These are phyloP conservation scores for Eristalinus sepulchralis DNA, from an alignment of 2,888 invertebrate genomes.

Conservation along the genomic window DNA sequence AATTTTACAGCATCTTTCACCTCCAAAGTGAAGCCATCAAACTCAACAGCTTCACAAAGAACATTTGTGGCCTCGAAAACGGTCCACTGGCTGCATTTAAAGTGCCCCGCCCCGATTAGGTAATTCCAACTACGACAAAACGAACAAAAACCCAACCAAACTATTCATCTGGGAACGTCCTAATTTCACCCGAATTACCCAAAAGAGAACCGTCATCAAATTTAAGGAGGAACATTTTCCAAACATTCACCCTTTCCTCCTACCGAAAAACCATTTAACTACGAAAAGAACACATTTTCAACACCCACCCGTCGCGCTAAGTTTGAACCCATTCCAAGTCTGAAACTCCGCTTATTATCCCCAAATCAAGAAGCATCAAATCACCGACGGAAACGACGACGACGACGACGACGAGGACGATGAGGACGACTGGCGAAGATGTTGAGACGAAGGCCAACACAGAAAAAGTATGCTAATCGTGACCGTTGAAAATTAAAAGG, in stretches of 20 bases:
- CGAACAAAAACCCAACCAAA: constrained; percentile 10
- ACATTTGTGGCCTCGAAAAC: not conserved
- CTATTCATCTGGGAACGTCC: constrained; percentile 25
- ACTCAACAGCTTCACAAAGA: not conserved
- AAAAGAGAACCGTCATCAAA: constrained; percentile 12
- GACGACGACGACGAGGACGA: too few species aligned
- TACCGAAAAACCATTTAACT: constrained; percentile 24
- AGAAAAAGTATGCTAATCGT: constrained; percentile 52
- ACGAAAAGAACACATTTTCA: constrained; percentile 24
- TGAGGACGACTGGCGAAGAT: too few species aligned
- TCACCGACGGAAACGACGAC: not conserved
- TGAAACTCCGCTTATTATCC: constrained; percentile 4
- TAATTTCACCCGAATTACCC: not conserved
- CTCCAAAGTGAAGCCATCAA: not conserved
- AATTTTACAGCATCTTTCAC: not conserved
- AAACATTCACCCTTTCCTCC: constrained; percentile 4
- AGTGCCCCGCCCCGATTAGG: not conserved
- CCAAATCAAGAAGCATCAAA: constrained; percentile 37
- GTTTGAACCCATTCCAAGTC: not conserved
- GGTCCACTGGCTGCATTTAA: constrained; percentile 6
- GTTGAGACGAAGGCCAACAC: not conserved
- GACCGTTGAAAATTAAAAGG: constrained; percentile 58
- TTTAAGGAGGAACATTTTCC: constrained; percentile 16
- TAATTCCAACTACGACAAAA: not conserved
- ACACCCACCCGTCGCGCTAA: not conserved